Percentiles rank a stretch among this genome's conserved stretches.
Evolutionary conservation across 92 coral and sea anemone genomes (phyloP).

Genomic region (Zoanthus gigantus): DNA sequence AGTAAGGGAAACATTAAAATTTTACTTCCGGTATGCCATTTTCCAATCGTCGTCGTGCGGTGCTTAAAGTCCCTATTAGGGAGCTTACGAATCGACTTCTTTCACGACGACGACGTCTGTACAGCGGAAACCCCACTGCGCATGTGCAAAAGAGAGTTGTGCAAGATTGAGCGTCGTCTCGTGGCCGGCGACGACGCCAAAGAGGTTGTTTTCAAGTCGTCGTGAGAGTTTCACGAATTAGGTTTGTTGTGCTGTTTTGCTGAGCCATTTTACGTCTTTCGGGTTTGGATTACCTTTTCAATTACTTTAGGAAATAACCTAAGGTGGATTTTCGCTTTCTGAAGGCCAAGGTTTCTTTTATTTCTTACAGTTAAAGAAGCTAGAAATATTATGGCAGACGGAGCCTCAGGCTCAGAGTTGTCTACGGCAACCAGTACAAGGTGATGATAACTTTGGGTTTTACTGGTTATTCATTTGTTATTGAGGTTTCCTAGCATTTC

Average conservation of each 20-base stretch:
- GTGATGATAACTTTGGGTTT: slow-evolving; percentile 1
- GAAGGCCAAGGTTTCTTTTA: not conserved
- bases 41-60: no score
- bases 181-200: slow-evolving; percentile 38
- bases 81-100: slow-evolving; percentile 49
- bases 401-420: not conserved
- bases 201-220: slow-evolving; percentile 32
- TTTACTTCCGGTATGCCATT: no score
- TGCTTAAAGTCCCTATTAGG: not conserved
- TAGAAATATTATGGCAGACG: not conserved
- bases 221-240: not conserved
- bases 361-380: not conserved
- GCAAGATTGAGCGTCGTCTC: slow-evolving; percentile 24
- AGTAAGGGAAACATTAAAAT: no score
- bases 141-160: slow-evolving; percentile 14
- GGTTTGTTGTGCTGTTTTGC: not conserved
- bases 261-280: not conserved
- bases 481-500: not conserved
- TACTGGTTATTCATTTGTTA: slow-evolving; percentile 6
- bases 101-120: slow-evolving; percentile 40
- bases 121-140: slow-evolving; percentile 37
- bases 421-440: slow-evolving; percentile 9
- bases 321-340: not conserved
- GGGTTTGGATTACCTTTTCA: not conserved
- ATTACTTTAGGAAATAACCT: not conserved